Evolutionary conservation across 2,888 invertebrate genomes (phyloP), one percentile per base, ranked within the genome.

Genomic region (Microchrysa polita): DNA sequence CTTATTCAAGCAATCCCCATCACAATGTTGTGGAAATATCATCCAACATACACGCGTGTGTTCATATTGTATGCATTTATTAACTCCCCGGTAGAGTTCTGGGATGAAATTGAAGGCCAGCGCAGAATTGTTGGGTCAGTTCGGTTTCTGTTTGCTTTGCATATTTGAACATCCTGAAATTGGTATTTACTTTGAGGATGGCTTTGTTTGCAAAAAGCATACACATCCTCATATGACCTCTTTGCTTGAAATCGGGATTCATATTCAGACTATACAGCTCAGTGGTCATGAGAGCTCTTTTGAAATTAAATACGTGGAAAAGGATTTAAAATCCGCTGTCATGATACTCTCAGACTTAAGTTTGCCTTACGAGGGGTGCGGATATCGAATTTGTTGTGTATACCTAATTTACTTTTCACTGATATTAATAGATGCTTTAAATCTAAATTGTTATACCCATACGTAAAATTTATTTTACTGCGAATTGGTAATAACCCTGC

Each of bases 111-210:
- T 20, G 48, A 48, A 65, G 48, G 12, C 65, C 20, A 40, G n/a
- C n/a, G n/a, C n/a, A n/a, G 61, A 63, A 40, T 63, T 22, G 22
- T 63, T 44, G 16, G 69, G 69, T 69, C 69, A 69, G 69, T 69
- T 67, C 16, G 55, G 34, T 40, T 69, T 69, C 16, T 69, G 69
- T 69, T 69, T 69, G 69, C 57, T 69, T 69, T 69, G 69, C 69
- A 69, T 69, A 69, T 69, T 42, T 65, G 55, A 69, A 55, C 69
- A 69, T 69, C 69, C 69, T 69, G 55, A 69, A 69, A 69, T 69
- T 69, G 69, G 57, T 69, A 55, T 69, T 69, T 69, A 55, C 69
- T 55, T 69, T 69, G 69, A 69, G 69, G 69, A 69, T 69, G 69
- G 55, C 57, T 40, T 34, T 69, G 69, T 69, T 69, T 69, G 69